Conservation (phyloP, 2,888 invertebrate species). For the Charanyca ferruginea region DNA sequence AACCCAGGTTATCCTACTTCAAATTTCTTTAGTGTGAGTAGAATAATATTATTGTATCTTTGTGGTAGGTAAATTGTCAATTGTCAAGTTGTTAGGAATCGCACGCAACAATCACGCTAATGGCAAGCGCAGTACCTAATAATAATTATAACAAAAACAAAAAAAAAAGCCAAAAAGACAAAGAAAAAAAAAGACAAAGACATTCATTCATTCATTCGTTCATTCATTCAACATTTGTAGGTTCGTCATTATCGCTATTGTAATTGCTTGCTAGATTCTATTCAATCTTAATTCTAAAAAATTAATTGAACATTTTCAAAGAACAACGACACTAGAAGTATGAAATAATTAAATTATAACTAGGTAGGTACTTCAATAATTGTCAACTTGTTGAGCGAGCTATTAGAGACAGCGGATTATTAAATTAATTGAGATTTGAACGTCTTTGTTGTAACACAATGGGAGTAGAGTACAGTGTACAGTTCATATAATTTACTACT, state of each 20-base stretch:
- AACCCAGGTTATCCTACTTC: background rate
- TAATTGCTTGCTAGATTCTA: background rate
- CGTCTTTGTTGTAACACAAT: constrained; percentile 32
- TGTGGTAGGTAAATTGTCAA: too few species aligned
- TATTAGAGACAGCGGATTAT: constrained; percentile 15
- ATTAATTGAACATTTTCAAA: background rate
- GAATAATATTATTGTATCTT: background rate
- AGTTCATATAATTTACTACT: background rate
- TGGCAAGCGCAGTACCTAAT: too few species aligned
- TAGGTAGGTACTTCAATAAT: constrained; percentile 23
- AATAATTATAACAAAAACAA: too few species aligned
- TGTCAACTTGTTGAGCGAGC: constrained; percentile 39
- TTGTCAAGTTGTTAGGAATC: too few species aligned
- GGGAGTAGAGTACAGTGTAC: background rate
- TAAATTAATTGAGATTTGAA: constrained; percentile 44
- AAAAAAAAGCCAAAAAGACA: too few species aligned
- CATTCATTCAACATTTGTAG: too few species aligned
- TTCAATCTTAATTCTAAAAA: background rate
- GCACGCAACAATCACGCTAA: too few species aligned
- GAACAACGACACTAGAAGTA: constrained; percentile 2
- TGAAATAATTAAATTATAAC: constrained; percentile 5
- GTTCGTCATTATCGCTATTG: background rate
- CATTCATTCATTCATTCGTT: too few species aligned
- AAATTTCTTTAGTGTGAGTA: constrained; percentile 2
- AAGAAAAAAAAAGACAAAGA: too few species aligned